A percentile compares a stretch with the other conserved stretches of the same genome.
These are phyloP conservation scores for Paramacrobiotus metropolitanus DNA, from an alignment of 1,140 invertebrate species.

Conservation along the genomic window DNA sequence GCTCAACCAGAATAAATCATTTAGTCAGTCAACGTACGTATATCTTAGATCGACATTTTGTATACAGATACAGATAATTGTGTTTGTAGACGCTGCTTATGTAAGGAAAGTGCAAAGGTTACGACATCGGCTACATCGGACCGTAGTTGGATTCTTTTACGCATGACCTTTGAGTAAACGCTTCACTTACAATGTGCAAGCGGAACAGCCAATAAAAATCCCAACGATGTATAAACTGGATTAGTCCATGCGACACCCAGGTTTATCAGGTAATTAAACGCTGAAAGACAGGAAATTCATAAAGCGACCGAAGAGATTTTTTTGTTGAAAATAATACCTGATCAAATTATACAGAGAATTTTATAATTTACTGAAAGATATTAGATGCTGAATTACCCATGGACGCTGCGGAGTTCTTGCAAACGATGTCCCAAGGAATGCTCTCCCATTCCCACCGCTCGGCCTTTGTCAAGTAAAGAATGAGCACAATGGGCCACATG, in stretches of 20 bases:
- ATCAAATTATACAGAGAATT: not conserved
- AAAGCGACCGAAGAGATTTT: too few species aligned
- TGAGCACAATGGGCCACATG: slow-evolving; percentile 3
- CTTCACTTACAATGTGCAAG: not conserved
- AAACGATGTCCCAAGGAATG: slow-evolving; percentile 4
- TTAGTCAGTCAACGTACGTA: too few species aligned
- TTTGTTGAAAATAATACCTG: too few species aligned
- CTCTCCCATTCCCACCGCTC: slow-evolving; percentile 3
- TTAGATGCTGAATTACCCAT: too few species aligned
- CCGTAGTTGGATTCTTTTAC: too few species aligned
- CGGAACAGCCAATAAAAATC: not conserved
- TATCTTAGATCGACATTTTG: too few species aligned
- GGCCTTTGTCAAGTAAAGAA: not conserved
- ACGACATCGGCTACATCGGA: too few species aligned
- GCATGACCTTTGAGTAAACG: too few species aligned
- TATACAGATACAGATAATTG: too few species aligned
- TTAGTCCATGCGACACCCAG: not conserved
- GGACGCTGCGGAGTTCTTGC: not conserved
- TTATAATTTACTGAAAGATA: not conserved
- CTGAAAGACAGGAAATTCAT: not conserved
- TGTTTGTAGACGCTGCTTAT: too few species aligned
- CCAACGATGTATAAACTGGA: not conserved
- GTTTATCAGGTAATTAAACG: not conserved
- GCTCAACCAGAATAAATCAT: too few species aligned
- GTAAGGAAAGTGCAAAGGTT: too few species aligned